Evolutionary conservation across 2,113 vertebrate species (phyloP), one percentile per base, ranked within the genome.

Genomic region (Speoplatyrhinus poulsoni): DNA sequence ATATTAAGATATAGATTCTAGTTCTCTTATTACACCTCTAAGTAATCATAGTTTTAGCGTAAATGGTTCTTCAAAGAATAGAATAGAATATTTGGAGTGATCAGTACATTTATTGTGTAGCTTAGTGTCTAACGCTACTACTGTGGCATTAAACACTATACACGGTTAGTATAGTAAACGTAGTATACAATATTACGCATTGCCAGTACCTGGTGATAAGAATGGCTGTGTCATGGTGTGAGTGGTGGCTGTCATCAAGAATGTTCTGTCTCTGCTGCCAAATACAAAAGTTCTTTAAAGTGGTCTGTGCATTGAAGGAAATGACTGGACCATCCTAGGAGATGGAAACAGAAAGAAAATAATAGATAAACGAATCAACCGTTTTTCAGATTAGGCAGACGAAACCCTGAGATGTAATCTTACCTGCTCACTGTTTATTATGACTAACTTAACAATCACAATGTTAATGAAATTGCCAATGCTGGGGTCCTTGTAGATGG

Each of bases 381-480:
- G 50, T 1, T 4, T 7, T 47, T 3, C 66, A 73, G 82, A 85
- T 60, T 82, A 85, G 77, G 59, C 68, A 19, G 9, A 55, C 7
- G 7, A 8, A 65, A 71, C 49, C 10, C 1, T 17, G 48, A 26
- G 0, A 17, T 9, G 7, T 12, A 15, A 60, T 62, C 88, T 94
- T 94, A 99, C 98, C 96, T 92, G 93, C 85, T 99, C 96, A 47
- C 95, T 95, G 92, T 95, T 98, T 90, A 99, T 93, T 80, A 99
- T 94, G 60, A 97, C 94, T 90, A 99, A 90, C 87, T 98, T 99
- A 82, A 99, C 97, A 87, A 99, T 95, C 85, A 98, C 96, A 74
- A 99, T 96, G 91, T 98, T 96, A 85, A 99, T 99, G 87, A 98
- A 92, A 91, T 99, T 99, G 90, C 98, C 98, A 90, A 99, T 98